Base-by-base conservation (phyloP, 2,113 vertebrate genomes). In the Proterorhinus semilunaris region DNA sequence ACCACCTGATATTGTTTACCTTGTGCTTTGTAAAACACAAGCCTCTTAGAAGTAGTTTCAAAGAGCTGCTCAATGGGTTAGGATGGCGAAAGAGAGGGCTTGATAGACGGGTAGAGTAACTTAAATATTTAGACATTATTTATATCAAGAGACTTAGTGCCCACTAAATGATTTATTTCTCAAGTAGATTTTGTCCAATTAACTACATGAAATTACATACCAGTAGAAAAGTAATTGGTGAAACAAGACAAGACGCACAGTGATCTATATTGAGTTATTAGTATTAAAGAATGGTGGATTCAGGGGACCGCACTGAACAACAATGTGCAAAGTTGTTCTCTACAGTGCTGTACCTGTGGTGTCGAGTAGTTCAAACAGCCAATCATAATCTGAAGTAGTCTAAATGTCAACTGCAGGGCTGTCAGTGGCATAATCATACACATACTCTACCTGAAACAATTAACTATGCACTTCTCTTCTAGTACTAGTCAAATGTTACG, bases 1-100 rank as follows among this genome's bases (percentile, higher is more conserved):
- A 76, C 83, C 62, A 96, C 93, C 75, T 79, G 87, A 54, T 54
- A 54, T 9, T 55, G 17, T 55, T 55, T 27, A 27, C 53, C 53
- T 55, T 10, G 17, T 1, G 6, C 5, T 21, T 17, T 54, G 16
- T 21, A 9, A 54, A 10, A 54, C 6, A 27, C 53, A 55, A 11
- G 53, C 10, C 10, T 55, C 53, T 55, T 36, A 36, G 27, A 36
- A 36, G 27, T 5, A 36, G 27, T 36, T 36, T 36, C 27, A 5
- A 3, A 36, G 27, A 36, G 27, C 27, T 36, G 27, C 27, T 36
- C 27, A 36, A 36, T 36, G 27, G 27, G 27, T 36, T 36, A 36
- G 27, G 27, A 36, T 36, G 27, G 21, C 1, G 21, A 21, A 21
- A 21, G 21, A 21, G 21, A 21, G 21, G 27, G 27, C 27, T 36